These are phyloP conservation scores for Aphodius sticticus DNA, from an alignment of 2,888 invertebrate species.

Conservation along the genomic window DNA sequence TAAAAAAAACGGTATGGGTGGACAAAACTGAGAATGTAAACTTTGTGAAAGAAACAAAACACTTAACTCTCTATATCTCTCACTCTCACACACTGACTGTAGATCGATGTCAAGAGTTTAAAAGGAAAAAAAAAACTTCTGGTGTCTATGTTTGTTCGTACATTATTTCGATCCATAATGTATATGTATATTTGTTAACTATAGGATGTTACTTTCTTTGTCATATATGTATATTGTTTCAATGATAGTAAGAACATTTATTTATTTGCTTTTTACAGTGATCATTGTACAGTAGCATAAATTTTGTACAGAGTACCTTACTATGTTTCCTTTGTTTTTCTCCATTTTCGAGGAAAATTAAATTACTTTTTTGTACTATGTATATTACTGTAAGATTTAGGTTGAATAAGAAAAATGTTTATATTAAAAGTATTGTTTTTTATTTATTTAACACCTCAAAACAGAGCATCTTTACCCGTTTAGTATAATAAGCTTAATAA, in stretches of 20 bases:
- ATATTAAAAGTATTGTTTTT: constrained; percentile 46
- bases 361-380: constrained; percentile 83
- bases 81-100: constrained; percentile 40
- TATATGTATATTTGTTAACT: constrained; percentile 47
- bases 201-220: constrained; percentile 44
- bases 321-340: constrained; percentile 46
- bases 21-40: background rate
- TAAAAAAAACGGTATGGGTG: constrained; percentile 17
- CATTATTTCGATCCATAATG: constrained; percentile 38
- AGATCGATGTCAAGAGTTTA: constrained; percentile 22
- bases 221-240: constrained; percentile 59
- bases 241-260: constrained; percentile 56
- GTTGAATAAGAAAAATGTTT: constrained; percentile 69
- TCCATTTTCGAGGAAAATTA: constrained; percentile 53
- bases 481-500: too few relatives aligned
- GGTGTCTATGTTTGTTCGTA: constrained; percentile 42
- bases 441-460: background rate
- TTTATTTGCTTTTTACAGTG: constrained; percentile 60
- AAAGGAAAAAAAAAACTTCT: background rate
- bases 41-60: background rate
- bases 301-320: constrained; percentile 59
- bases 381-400: constrained; percentile 84
- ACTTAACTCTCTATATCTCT: background rate
- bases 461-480: background rate
- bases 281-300: constrained; percentile 60